Evolutionary conservation across 2,888 invertebrate genomes (phyloP), one percentile per base, ranked within the genome.

Genomic region (Apodemia hepburni): DNA sequence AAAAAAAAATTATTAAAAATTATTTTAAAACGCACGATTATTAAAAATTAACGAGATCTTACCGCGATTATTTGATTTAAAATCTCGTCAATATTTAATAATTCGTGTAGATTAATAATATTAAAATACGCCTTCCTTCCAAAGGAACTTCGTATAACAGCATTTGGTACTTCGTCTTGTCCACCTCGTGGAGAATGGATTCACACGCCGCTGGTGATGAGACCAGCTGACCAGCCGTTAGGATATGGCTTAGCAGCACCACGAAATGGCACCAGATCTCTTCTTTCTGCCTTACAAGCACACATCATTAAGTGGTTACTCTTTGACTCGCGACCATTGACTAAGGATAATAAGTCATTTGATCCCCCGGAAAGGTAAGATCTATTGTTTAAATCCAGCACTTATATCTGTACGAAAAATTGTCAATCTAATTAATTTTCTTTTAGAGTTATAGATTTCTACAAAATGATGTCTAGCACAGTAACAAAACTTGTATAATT

Each of bases 131-230:
- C 2, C 3, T 38, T 2, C 1, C 38, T 38, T 38, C 3, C 9
- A 42, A 70, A 95, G 95, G 93, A 93, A 49, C 81, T 95, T 4
- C 92, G 95, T 2, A 82, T 92, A 59, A 81, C 93, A 45, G 92
- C 94, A 7, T 95, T 95, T 73, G 95, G 95, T 2, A 93, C 94
- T 0, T 92, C 95, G 0, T 93, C 94, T 0, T 94, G 94, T 64
- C 94, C 95, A 2, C 94, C 95, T n/a, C 89, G 95, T 17, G 93
- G 93, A 0, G 95, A 95, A 79, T 95, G 95, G 95, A 85, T 94
- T 22, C 89, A 95, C 59, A 95, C 95, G 0, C 93, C 95, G 0
- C 85, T 96, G n/a, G 81, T 92, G 18, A 93, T 95, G 80, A 91
- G 94, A 47, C 87, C 94, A 0, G 87, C 93, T 0, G 92, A 92